These are phyloP conservation scores for Cheilosia vernalis DNA, from an alignment of 2,888 invertebrate species.

Conservation along the genomic window DNA sequence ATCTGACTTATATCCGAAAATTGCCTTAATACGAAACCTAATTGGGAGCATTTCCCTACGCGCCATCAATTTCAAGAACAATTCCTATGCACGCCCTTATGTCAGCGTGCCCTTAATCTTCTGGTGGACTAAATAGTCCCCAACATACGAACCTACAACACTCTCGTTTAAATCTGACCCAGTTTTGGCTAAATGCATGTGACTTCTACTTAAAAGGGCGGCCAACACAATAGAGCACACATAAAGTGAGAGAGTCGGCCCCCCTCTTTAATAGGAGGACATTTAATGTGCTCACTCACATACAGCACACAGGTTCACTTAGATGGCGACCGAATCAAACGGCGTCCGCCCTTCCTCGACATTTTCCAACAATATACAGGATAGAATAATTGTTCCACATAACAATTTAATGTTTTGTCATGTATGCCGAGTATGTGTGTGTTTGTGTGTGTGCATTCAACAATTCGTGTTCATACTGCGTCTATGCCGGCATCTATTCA, in stretches of 20 bases:
- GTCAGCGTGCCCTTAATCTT: conserved; percentile 31
- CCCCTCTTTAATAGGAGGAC: conserved; percentile 53
- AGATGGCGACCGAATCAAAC: conserved; percentile 46
- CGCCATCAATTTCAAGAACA: background rate
- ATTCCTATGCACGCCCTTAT: conserved; percentile 27
- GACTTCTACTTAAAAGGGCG: conserved; percentile 31
- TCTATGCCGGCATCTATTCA: conserved; percentile 34
- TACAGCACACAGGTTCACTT: conserved; percentile 20
- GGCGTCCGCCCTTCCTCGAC: conserved; percentile 42
- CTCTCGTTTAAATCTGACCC: conserved; percentile 58
- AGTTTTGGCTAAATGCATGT: conserved; percentile 57
- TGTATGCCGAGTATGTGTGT: background rate
- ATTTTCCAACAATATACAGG: conserved; percentile 31
- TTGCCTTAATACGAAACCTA: background rate
- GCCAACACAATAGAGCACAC: conserved; percentile 28
- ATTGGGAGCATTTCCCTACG: conserved; percentile 17
- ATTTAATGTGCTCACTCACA: conserved; percentile 43
- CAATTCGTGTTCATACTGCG: conserved; percentile 27
- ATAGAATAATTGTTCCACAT: conserved; percentile 65
- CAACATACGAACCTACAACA: conserved; percentile 25
- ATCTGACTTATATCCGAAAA: background rate
- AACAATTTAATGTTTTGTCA: conserved; percentile 65
- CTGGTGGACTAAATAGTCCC: background rate
- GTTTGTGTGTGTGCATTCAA: conserved; percentile 27
- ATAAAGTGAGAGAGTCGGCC: conserved; percentile 14